Percentiles rank a stretch among this genome's conserved stretches.
Evolutionary conservation across 2,797 vertebrate species (phyloP).

Genomic region (Coregonus ussuriensis): DNA sequence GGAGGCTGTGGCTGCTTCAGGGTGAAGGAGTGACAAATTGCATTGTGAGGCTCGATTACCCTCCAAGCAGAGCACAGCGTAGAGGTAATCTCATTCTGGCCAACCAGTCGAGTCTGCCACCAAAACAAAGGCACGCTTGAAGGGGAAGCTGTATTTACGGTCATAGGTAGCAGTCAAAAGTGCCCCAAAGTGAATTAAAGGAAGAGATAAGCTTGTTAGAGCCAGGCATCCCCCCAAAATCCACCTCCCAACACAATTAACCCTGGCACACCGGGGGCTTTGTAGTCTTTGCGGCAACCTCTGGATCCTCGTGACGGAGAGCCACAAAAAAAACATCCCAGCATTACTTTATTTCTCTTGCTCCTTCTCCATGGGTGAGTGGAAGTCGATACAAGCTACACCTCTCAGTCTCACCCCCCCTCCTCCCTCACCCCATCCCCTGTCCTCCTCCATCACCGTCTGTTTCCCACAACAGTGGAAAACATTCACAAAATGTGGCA

Average conservation of each 20-base stretch:
- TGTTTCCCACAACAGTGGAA: slow-evolving; percentile 14
- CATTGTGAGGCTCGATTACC: slow-evolving; percentile 63
- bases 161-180: slow-evolving; percentile 64
- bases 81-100: slow-evolving; percentile 67
- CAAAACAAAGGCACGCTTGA: slow-evolving; percentile 69
- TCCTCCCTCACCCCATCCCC: slow-evolving; percentile 2
- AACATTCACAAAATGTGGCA: slow-evolving; percentile 30
- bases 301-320: slow-evolving; percentile 44
- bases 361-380: slow-evolving; percentile 33
- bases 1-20: slow-evolving; percentile 31
- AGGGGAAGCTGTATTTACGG: slow-evolving; percentile 71
- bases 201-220: slow-evolving; percentile 74
- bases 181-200: slow-evolving; percentile 67
- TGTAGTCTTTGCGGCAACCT: slow-evolving; percentile 47
- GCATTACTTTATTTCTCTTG: slow-evolving; percentile 16
- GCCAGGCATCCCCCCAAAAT: slow-evolving; percentile 35
- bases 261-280: slow-evolving; percentile 37
- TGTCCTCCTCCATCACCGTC: neutral
- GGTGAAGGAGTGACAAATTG: slow-evolving; percentile 47
- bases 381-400: slow-evolving; percentile 36
- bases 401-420: neutral
- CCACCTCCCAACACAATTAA: slow-evolving; percentile 36
- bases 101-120: slow-evolving; percentile 60
- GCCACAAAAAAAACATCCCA: slow-evolving; percentile 30
- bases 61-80: slow-evolving; percentile 54